Evolutionary conservation across 1,140 invertebrate genomes (phyloP).

Genomic region (Micrasema minimum): DNA sequence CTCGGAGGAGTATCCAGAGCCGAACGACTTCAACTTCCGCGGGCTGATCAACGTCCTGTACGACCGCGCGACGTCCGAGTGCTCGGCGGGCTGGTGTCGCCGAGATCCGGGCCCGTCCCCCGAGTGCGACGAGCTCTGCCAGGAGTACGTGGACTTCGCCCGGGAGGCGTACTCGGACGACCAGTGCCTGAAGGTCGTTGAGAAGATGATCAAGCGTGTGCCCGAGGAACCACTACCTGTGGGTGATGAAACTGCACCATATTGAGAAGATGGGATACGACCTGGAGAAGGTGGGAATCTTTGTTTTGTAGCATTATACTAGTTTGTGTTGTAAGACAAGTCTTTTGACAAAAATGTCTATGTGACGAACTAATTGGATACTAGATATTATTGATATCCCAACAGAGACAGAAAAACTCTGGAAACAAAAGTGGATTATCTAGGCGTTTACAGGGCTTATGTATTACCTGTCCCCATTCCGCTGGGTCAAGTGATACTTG

Average conservation of each 20-base stretch:
- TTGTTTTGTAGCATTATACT: too few species aligned
- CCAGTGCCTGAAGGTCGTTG: conserved; percentile 46
- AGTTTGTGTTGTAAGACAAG: too few species aligned
- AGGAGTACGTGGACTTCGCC: conserved; percentile 44
- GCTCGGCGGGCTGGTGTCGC: conserved; percentile 36
- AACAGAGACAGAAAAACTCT: too few species aligned
- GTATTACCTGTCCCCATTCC: too few species aligned
- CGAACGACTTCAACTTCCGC: conserved; percentile 28
- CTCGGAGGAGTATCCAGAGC: conserved; percentile 20
- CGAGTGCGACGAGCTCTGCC: conserved; percentile 38
- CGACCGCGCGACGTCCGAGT: conserved; percentile 48
- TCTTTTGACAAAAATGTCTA: too few species aligned
- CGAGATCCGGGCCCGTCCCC: conserved; percentile 15
- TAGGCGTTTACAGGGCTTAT: too few species aligned
- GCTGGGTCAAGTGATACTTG: too few species aligned
- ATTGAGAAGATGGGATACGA: conserved; percentile 45
- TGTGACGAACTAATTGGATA: too few species aligned
- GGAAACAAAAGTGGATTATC: too few species aligned
- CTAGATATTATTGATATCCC: too few species aligned
- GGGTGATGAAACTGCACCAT: conserved; percentile 47
- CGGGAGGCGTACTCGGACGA: conserved; percentile 31
- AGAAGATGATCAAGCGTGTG: conserved; percentile 46
- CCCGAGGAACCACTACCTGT: conserved; percentile 40
- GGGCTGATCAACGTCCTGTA: conserved; percentile 38
- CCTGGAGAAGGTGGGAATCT: conserved; percentile 40